Conservation (phyloP, 1,140 invertebrate species). For the Battus philenor region DNA sequence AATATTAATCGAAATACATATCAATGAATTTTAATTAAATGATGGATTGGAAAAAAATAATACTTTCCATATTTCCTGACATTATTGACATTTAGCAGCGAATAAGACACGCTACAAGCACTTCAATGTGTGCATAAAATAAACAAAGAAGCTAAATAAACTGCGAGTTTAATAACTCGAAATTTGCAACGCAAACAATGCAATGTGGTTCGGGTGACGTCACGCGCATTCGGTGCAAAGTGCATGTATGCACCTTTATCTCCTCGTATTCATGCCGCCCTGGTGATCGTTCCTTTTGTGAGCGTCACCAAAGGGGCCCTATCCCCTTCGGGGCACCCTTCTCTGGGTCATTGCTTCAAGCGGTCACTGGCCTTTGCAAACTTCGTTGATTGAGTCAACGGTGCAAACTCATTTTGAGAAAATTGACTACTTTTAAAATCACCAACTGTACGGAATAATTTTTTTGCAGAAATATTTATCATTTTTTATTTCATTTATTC, state of each 20-base stretch:
- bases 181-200: conserved; percentile 62
- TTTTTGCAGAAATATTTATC: too few relatives aligned
- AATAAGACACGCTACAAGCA: too few relatives aligned
- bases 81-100: too few relatives aligned
- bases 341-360: conserved; percentile 60
- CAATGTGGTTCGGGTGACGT: conserved; percentile 54
- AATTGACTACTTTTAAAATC: too few relatives aligned
- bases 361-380: conserved; percentile 45
- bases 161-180: conserved; percentile 16
- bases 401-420: too few relatives aligned
- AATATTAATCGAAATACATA: too few relatives aligned
- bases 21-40: too few relatives aligned
- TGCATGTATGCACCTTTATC: conserved; percentile 68
- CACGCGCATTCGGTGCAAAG: conserved; percentile 70
- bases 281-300: conserved; percentile 70
- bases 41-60: too few relatives aligned
- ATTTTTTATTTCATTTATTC: too few relatives aligned
- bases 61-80: too few relatives aligned
- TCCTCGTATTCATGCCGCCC: conserved; percentile 56
- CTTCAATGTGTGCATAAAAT: conserved; percentile 10
- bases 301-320: conserved; percentile 71
- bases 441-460: too few relatives aligned
- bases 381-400: conserved; percentile 23
- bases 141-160: conserved; percentile 19
- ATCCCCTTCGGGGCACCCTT: conserved; percentile 70